A percentile compares a stretch with the other conserved stretches of the same genome.
Conservation (phyloP, 1,140 invertebrate genomes). For the Anagrus nilaparvatae region DNA sequence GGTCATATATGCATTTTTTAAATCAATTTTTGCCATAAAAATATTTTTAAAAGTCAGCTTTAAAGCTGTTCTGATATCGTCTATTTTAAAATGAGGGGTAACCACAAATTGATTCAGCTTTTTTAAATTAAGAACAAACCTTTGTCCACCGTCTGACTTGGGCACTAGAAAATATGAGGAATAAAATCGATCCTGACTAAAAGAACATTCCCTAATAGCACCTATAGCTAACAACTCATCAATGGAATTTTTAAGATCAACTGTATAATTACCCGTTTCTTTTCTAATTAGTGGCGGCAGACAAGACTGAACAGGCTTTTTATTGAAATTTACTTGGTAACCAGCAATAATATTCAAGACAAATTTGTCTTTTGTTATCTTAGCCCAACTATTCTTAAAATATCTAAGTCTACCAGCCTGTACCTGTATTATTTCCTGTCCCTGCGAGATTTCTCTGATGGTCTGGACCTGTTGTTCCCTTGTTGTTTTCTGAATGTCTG, state of each 20-base stretch:
- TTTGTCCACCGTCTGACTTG: background rate
- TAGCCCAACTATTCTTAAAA: no score
- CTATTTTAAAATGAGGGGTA: conserved; percentile 5
- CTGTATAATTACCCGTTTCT: no score
- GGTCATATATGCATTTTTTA: conserved; percentile 13
- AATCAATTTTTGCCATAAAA: conserved; percentile 8
- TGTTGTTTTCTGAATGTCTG: background rate
- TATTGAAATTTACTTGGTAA: no score
- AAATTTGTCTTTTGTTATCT: no score
- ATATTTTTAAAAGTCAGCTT: conserved; percentile 4
- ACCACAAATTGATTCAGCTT: background rate
- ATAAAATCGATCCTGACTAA: background rate
- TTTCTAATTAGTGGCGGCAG: no score
- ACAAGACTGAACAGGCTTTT: no score
- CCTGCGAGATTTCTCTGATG: background rate
- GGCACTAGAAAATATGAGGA: conserved; percentile 1
- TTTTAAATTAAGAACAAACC: conserved; percentile 7
- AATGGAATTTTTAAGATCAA: no score
- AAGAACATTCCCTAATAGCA: no score
- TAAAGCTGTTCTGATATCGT: conserved; percentile 5
- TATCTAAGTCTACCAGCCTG: no score
- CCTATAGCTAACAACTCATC: no score
- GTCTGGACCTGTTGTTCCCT: background rate
- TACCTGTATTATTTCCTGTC: background rate
- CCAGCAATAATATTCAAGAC: no score